Conservation (phyloP, 2,797 vertebrate species). For the Carcharodon carcharias region DNA sequence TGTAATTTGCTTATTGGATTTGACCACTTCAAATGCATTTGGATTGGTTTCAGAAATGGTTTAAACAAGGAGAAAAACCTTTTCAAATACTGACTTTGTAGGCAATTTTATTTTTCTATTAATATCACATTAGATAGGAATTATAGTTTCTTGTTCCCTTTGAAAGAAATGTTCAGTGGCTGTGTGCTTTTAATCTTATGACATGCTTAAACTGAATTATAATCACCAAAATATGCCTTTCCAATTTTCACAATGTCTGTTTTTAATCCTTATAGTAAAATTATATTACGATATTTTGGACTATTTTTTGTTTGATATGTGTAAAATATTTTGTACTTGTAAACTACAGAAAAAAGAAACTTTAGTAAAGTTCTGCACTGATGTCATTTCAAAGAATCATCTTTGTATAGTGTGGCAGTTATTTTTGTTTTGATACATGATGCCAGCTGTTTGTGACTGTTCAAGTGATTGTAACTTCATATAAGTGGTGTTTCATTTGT, state of each 20-base stretch:
- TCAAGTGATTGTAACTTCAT: slow-evolving; percentile 26
- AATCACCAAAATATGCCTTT: slow-evolving; percentile 37
- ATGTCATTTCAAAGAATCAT: background rate
- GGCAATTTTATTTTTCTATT: slow-evolving; percentile 31
- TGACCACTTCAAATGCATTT: background rate
- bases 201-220: background rate
- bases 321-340: slow-evolving; percentile 12
- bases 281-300: slow-evolving; percentile 29
- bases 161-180: background rate
- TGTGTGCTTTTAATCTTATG: background rate
- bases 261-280: slow-evolving; percentile 24
- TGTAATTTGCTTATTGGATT: slow-evolving; percentile 8
- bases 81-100: slow-evolving; percentile 15
- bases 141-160: background rate
- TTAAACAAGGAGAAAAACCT: background rate
- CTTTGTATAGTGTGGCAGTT: background rate
- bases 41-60: background rate
- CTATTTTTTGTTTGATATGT: background rate
- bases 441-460: slow-evolving; percentile 3
- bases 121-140: background rate
- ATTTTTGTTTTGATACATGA: slow-evolving; percentile 31
- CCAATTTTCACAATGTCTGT: slow-evolving; percentile 32
- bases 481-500: slow-evolving; percentile 25
- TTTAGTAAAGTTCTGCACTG: slow-evolving; percentile 14
- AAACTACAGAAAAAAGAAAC: background rate